These are phyloP conservation scores for Hiodon tergisus DNA, from an alignment of 2,113 vertebrate genomes.

Conservation along the genomic window DNA sequence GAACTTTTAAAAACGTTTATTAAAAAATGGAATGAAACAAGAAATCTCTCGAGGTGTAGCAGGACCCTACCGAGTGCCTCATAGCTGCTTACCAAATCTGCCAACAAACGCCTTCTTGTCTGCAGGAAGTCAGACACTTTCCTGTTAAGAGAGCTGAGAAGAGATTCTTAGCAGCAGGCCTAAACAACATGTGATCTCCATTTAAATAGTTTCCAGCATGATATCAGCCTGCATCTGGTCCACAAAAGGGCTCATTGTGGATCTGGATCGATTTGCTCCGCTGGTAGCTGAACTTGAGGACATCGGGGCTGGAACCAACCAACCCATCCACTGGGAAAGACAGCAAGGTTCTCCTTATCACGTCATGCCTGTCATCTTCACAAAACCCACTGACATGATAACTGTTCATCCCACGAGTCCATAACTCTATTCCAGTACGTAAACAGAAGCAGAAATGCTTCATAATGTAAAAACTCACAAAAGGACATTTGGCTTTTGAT, in stretches of 20 bases:
- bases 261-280: slow-evolving; percentile 29
- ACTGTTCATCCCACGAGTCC: too few species aligned
- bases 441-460: too few species aligned
- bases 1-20: too few species aligned
- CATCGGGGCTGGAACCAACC: slow-evolving; percentile 38
- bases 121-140: slow-evolving; percentile 48
- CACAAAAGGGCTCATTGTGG: slow-evolving; percentile 62
- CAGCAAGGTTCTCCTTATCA: too few species aligned
- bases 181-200: slow-evolving; percentile 64
- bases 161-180: slow-evolving; percentile 50
- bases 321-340: too few species aligned
- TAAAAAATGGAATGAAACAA: too few species aligned
- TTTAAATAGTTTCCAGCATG: slow-evolving; percentile 69
- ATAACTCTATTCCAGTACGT: too few species aligned
- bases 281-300: slow-evolving; percentile 46
- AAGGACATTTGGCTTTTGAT: too few species aligned
- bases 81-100: slow-evolving; percentile 34
- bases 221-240: slow-evolving; percentile 62
- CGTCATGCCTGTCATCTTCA: too few species aligned
- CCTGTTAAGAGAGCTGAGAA: slow-evolving; percentile 56
- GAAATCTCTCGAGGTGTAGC: neutral
- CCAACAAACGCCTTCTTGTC: slow-evolving; percentile 58
- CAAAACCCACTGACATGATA: too few species aligned
- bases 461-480: too few species aligned
- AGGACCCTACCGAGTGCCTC: neutral